phyloP scores from a whole-genome alignment of 2,888 invertebrate species.

The Chalcosyrphus nemorum region DNA sequence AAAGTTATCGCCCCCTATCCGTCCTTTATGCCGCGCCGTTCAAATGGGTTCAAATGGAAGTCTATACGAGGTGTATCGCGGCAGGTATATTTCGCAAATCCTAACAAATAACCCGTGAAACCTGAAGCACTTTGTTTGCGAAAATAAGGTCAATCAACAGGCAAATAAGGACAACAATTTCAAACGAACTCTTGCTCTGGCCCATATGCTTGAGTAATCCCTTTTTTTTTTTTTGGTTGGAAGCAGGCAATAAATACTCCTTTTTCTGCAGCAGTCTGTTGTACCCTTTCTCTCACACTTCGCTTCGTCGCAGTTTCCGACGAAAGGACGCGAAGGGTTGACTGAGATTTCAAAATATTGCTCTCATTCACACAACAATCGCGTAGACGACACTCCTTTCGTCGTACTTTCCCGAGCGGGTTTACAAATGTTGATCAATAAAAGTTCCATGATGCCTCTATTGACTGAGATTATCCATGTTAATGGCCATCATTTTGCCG shows the following conservation, averaged over 20 bases:
- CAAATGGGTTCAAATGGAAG: too few species aligned
- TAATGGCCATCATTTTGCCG: constrained; percentile 76
- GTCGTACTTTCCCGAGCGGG: constrained; percentile 57
- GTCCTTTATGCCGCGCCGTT: neutral
- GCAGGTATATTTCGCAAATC: constrained; percentile 28
- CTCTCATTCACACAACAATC: constrained; percentile 17
- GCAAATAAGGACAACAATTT: constrained; percentile 43
- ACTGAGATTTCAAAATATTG: too few species aligned
- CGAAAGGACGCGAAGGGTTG: constrained; percentile 58
- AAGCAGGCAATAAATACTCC: constrained; percentile 56
- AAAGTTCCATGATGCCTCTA: constrained; percentile 78
- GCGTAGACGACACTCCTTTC: constrained; percentile 38
- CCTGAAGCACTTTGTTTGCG: constrained; percentile 51
- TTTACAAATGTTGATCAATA: constrained; percentile 82
- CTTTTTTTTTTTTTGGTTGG: constrained; percentile 41
- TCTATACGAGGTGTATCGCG: neutral
- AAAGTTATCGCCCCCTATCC: constrained; percentile 21
- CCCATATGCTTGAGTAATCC: constrained; percentile 43
- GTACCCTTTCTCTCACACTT: constrained; percentile 38
- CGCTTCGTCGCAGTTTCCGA: constrained; percentile 42
- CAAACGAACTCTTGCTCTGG: neutral
- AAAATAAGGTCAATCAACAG: constrained; percentile 66
- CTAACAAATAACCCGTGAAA: constrained; percentile 42
- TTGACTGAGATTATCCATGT: constrained; percentile 79
- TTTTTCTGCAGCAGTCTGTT: constrained; percentile 1